Conservation (phyloP, 2,888 invertebrate genomes). For the Hirtodrosophila histrioides region DNA sequence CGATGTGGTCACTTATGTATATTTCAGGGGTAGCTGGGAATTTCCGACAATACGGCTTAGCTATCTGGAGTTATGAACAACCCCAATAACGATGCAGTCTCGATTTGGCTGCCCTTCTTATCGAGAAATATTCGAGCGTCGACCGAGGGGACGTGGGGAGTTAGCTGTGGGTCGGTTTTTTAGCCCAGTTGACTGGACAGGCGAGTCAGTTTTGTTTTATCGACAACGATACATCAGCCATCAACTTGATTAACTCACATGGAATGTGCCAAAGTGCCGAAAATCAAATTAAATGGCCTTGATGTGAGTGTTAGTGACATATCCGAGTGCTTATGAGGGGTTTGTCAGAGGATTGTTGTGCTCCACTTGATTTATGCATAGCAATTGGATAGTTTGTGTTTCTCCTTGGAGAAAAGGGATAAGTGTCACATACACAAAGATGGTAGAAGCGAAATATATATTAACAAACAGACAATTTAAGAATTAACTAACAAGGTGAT, state of each 20-base stretch:
- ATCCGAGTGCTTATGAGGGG: slow-evolving; percentile 61
- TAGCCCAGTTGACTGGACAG: slow-evolving; percentile 42
- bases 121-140: slow-evolving; percentile 19
- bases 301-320: slow-evolving; percentile 84
- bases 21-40: slow-evolving; percentile 19
- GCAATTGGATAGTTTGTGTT: slow-evolving; percentile 71
- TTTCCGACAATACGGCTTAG: slow-evolving; percentile 10
- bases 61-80: slow-evolving; percentile 21
- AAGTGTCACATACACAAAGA: slow-evolving; percentile 61
- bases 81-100: slow-evolving; percentile 30
- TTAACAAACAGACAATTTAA: slow-evolving; percentile 15
- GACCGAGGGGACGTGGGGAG: slow-evolving; percentile 19
- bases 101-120: slow-evolving; percentile 32
- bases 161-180: slow-evolving; percentile 30
- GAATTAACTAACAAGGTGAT: slow-evolving; percentile 19
- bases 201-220: slow-evolving; percentile 68
- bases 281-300: slow-evolving; percentile 83
- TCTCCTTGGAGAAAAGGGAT: slow-evolving; percentile 75
- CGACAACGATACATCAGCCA: slow-evolving; percentile 73
- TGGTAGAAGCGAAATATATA: slow-evolving; percentile 16
- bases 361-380: slow-evolving; percentile 68
- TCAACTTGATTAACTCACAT: slow-evolving; percentile 77
- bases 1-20: slow-evolving; percentile 47
- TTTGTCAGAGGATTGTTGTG: slow-evolving; percentile 7
- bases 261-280: slow-evolving; percentile 75